Percentiles rank a stretch among this genome's conserved stretches.
These are phyloP conservation scores for Bicyclus anynana DNA, from an alignment of 1,140 invertebrate species.

Conservation along the genomic window DNA sequence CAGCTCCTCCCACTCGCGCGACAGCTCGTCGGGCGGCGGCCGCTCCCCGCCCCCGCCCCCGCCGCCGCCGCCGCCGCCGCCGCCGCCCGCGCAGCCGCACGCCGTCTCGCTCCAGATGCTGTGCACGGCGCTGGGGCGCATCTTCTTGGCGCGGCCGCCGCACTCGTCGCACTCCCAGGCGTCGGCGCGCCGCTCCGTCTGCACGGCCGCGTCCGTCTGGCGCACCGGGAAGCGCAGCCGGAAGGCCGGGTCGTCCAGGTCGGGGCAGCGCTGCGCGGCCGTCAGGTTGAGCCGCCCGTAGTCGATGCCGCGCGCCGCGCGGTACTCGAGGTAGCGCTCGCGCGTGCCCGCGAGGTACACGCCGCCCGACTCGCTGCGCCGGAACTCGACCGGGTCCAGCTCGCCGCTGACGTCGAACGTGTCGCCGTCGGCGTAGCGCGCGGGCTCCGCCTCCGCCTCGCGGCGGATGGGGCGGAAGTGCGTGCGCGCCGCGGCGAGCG, in stretches of 20 bases:
- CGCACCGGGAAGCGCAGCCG: constrained; percentile 73
- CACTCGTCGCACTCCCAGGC: constrained; percentile 51
- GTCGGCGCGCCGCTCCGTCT: constrained; percentile 63
- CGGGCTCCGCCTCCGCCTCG: constrained; percentile 66
- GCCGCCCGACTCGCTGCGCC: constrained; percentile 70
- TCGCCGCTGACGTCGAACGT: constrained; percentile 82
- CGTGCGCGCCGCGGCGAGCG: constrained; percentile 83
- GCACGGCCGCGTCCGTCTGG: constrained; percentile 73
- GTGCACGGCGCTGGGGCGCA: constrained; percentile 39
- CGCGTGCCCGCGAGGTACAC: constrained; percentile 62
- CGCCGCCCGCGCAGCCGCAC: constrained; percentile 30
- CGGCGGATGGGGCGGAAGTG: constrained; percentile 87
- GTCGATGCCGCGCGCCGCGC: constrained; percentile 52
- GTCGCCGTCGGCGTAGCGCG: constrained; percentile 80
- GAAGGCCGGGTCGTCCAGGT: constrained; percentile 62
- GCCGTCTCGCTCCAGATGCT: constrained; percentile 41
- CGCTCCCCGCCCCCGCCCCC: constrained; percentile 20
- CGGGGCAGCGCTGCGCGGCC: constrained; percentile 60
- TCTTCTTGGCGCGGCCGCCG: constrained; percentile 55
- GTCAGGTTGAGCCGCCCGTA: constrained; percentile 65
- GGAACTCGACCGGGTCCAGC: constrained; percentile 78
- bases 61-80: constrained; percentile 8
- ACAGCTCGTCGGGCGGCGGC: constrained; percentile 38
- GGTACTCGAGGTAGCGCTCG: constrained; percentile 77
- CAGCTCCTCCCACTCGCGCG: constrained; percentile 74